Evolutionary conservation across 2,888 invertebrate genomes (phyloP), one percentile per base, ranked within the genome.

Genomic region (Plagodis pulveraria): DNA sequence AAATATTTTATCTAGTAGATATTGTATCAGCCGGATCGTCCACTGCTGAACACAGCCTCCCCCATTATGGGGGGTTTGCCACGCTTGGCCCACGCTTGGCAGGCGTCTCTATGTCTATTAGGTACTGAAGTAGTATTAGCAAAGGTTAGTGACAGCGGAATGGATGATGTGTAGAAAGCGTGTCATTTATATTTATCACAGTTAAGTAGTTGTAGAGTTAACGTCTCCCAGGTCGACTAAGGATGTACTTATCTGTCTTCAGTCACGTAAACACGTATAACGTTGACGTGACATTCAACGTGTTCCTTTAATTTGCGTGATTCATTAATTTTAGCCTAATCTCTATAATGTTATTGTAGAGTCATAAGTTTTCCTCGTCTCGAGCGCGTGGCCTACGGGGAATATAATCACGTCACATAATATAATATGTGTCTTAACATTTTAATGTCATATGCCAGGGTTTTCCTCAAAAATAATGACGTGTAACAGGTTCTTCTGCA

Each of bases 241-340:
- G 44, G 46, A 47, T 53, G 51, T 51, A 46, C 38, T 42, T 62
- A 69, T 70, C 55, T 68, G 66, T 51, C 46, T 38, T 58, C 56
- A 48, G 66, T 71, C 75, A 74, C 71, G 71, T 77, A 68, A 63
- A 51, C 65, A 50, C 42, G 50, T 58, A 56, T 56, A 63, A 63
- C 51, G 60, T 62, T 60, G 53, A 61, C 40, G 43, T 42, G 41
- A 54, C 48, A 10, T 40, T n/a, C 48, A 36, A 62, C 58, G 33
- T 52, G 46, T 52, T 56, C 42, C 57, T 38, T 43, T 43, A 6
- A 59, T 40, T 51, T 10, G 32, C 42, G 36, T 69, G 58, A 69
- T 52, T 66, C 63, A 66, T 52, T 10, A 56, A 42, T 56, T 55
- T 58, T 56, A 47, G 44, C 48, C 44, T 54, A 34, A 33, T 38